Evolutionary conservation across 1,140 invertebrate species (phyloP).

Genomic region (Brachionus plicatilis): DNA sequence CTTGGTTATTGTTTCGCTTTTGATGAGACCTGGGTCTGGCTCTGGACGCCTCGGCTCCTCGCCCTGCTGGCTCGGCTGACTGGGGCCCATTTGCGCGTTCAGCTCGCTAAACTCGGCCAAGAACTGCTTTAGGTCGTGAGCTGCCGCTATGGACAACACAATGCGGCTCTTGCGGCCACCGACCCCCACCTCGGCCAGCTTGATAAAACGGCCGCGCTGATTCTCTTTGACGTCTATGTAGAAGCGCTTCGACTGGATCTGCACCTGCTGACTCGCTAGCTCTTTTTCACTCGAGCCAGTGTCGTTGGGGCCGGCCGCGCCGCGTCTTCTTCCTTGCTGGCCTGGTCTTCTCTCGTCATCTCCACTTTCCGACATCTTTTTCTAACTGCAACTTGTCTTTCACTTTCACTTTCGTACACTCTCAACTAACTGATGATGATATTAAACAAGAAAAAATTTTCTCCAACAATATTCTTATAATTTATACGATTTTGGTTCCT

Average conservation of each 20-base stretch:
- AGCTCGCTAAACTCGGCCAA: constrained; percentile 92
- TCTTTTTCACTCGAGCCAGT: constrained; percentile 68
- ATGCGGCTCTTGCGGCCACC: constrained; percentile 60
- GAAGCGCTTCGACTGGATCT: constrained; percentile 96
- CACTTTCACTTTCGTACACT: not conserved
- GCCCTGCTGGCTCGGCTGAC: not conserved
- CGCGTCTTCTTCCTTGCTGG: not conserved
- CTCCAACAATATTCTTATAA: not conserved
- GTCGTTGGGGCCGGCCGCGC: not conserved
- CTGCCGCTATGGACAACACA: constrained; percentile 75
- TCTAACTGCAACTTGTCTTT: not conserved
- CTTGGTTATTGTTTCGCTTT: constrained; percentile 74
- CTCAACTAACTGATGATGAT: not conserved
- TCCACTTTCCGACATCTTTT: constrained; percentile 26
- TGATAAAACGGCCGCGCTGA: constrained; percentile 89
- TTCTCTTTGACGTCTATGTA: constrained; percentile 99
- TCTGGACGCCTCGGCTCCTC: not conserved
- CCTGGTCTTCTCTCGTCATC: constrained; percentile 17
- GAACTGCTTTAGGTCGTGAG: constrained; percentile 93
- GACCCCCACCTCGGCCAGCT: constrained; percentile 78
- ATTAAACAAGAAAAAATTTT: not conserved
- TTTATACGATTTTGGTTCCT: not conserved
- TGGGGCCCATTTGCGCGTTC: not conserved
- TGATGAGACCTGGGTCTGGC: not conserved
- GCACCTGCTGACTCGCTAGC: constrained; percentile 91